Conservation (phyloP, 2,888 invertebrate species). For the Nomada flava region DNA sequence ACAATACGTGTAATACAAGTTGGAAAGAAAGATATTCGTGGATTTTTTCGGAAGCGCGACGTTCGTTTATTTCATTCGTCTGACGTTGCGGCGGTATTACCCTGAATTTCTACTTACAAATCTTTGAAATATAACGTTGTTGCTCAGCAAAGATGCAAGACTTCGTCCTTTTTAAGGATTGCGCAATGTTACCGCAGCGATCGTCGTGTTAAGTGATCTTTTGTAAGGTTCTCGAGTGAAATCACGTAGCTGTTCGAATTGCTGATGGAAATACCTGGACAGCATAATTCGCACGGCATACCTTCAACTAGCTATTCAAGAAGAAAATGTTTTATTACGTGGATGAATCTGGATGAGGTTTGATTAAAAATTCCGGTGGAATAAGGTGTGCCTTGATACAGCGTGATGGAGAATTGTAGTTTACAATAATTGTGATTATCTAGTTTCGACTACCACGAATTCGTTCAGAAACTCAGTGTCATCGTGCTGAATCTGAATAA, state of each 20-base stretch:
- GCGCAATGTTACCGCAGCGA: slow-evolving; percentile 5
- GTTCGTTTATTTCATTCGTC: not conserved
- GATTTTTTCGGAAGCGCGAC: not conserved
- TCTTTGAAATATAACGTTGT: slow-evolving; percentile 19
- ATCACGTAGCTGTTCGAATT: slow-evolving; percentile 15
- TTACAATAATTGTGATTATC: slow-evolving; percentile 18
- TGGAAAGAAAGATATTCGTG: slow-evolving; percentile 24
- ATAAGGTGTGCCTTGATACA: slow-evolving; percentile 28
- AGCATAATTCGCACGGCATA: slow-evolving; percentile 2
- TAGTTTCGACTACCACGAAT: slow-evolving; percentile 26
- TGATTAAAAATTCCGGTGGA: slow-evolving; percentile 19
- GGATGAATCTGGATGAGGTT: slow-evolving; percentile 19
- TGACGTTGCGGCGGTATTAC: not conserved
- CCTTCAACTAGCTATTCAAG: slow-evolving; percentile 30
- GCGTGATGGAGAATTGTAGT: slow-evolving; percentile 10
- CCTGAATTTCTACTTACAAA: slow-evolving; percentile 24
- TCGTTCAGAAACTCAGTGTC: slow-evolving; percentile 17
- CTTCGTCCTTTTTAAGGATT: slow-evolving; percentile 1
- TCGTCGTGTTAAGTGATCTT: slow-evolving; percentile 22
- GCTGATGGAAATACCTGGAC: slow-evolving; percentile 13
- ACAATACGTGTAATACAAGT: not conserved
- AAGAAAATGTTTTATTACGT: slow-evolving; percentile 27
- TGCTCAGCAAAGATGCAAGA: slow-evolving; percentile 21
- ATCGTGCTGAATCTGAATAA: slow-evolving; percentile 1
- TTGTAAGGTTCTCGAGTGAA: slow-evolving; percentile 1